These are phyloP conservation scores for Nematolebias whitei DNA, from an alignment of 2,113 vertebrate species.

Conservation along the genomic window DNA sequence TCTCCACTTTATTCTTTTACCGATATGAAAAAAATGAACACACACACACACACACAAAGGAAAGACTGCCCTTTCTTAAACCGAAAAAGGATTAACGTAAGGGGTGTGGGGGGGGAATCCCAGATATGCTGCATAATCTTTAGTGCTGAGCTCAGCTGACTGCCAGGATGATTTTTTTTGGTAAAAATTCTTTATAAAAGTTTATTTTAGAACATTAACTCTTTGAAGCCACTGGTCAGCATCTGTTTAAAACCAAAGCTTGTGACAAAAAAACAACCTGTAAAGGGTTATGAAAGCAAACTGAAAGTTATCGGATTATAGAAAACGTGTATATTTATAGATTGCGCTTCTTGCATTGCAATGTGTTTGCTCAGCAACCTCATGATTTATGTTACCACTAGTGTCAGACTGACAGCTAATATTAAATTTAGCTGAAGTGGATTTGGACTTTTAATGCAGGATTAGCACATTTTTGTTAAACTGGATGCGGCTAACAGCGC, in stretches of 20 bases:
- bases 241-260: constrained; percentile 33
- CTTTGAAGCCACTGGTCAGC: constrained; percentile 15
- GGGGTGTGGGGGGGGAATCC: constrained; percentile 18
- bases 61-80: constrained; percentile 52
- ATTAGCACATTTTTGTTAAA: constrained; percentile 27
- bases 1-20: constrained; percentile 23
- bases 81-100: constrained; percentile 57
- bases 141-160: constrained; percentile 54
- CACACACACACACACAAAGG: constrained; percentile 29
- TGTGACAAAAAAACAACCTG: constrained; percentile 41
- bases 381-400: constrained; percentile 10
- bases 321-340: constrained; percentile 33
- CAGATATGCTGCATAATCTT: constrained; percentile 63
- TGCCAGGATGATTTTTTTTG: constrained; percentile 26
- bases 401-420: constrained; percentile 61
- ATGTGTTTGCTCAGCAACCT: constrained; percentile 28
- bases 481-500: constrained; percentile 6
- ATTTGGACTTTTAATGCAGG: constrained; percentile 25
- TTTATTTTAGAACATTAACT: constrained; percentile 14
- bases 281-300: constrained; percentile 37
- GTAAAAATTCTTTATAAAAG: constrained; percentile 26
- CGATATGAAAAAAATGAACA: neutral
- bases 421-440: constrained; percentile 38
- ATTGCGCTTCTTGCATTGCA: constrained; percentile 33
- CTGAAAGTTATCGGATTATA: neutral